Evolutionary conservation across 2,888 invertebrate genomes (phyloP).

Genomic region (Dorcus hopei): DNA sequence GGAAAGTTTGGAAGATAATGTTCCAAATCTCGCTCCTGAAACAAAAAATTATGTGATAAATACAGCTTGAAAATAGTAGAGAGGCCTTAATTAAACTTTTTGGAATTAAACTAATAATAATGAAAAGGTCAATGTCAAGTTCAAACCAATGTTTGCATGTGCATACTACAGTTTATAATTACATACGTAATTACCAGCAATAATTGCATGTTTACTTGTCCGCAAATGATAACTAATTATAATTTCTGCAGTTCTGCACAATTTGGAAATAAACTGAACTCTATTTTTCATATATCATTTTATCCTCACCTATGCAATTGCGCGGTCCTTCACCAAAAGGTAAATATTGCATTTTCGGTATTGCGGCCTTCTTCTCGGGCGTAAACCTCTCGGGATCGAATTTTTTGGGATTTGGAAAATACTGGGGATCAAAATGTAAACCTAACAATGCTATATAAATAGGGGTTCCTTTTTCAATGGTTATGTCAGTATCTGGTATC

Average conservation of each 20-base stretch:
- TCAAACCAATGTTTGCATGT: no score
- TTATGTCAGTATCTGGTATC: constrained; percentile 31
- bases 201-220: no score
- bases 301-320: constrained; percentile 26
- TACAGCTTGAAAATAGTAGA: no score
- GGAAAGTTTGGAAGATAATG: background rate
- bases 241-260: no score
- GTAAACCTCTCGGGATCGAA: constrained; percentile 47
- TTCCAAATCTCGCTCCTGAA: background rate
- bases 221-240: no score
- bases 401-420: constrained; percentile 44
- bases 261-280: background rate
- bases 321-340: constrained; percentile 30
- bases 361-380: constrained; percentile 29
- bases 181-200: no score
- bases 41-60: background rate
- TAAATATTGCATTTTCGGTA: constrained; percentile 22
- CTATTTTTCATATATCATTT: no score
- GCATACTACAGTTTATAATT: no score
- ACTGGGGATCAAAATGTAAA: constrained; percentile 42
- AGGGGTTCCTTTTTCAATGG: constrained; percentile 40
- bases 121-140: no score
- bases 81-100: no score
- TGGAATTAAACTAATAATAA: no score
- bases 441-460: constrained; percentile 42